Evolutionary conservation across 1,140 invertebrate genomes (phyloP).

Genomic region (Danaus plexippus): DNA sequence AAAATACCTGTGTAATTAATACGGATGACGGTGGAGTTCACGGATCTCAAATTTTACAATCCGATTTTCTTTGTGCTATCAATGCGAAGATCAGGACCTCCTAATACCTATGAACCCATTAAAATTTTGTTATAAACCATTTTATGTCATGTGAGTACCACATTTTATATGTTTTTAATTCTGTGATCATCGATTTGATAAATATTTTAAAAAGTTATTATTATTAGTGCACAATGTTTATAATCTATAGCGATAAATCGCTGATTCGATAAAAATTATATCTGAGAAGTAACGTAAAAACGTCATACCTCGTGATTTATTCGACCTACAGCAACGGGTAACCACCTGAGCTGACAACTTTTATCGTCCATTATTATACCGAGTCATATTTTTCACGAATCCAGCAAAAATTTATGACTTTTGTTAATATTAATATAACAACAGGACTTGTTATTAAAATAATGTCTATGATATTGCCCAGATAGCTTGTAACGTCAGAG

Average conservation of each 20-base stretch:
- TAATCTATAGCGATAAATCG: neutral
- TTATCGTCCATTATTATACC: conserved; percentile 33
- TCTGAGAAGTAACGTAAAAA: conserved; percentile 12
- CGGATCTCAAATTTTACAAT: conserved; percentile 13
- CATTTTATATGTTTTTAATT: no score
- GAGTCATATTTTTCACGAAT: conserved; percentile 27
- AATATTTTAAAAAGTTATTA: no score
- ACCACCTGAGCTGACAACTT: conserved; percentile 33
- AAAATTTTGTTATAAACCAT: no score
- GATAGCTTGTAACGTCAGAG: no score
- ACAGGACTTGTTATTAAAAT: conserved; percentile 1
- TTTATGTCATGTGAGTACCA: no score
- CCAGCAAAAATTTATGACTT: conserved; percentile 18
- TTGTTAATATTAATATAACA: conserved; percentile 7
- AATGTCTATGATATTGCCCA: neutral
- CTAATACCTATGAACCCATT: no score
- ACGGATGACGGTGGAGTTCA: conserved; percentile 10
- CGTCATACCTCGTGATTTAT: conserved; percentile 33
- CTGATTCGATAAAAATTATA: conserved; percentile 6
- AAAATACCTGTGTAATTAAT: conserved; percentile 23
- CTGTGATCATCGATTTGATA: no score
- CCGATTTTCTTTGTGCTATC: conserved; percentile 5
- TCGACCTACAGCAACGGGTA: conserved; percentile 18
- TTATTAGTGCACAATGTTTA: no score
- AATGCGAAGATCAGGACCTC: neutral